phyloP scores from a whole-genome alignment of 2,888 invertebrate species.

The Melangyna quadrimaculata region DNA sequence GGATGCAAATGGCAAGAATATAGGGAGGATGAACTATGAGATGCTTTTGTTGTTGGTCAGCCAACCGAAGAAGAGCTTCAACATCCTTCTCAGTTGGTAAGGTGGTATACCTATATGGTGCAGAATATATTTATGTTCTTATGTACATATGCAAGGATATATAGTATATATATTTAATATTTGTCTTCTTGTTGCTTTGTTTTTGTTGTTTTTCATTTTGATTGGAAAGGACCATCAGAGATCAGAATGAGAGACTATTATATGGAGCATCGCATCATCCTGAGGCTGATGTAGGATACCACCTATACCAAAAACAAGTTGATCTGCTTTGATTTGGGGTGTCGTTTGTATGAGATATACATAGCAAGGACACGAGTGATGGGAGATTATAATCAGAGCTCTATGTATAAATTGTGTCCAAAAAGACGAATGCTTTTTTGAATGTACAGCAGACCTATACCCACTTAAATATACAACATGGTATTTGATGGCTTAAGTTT shows the following conservation, averaged over 20 bases:
- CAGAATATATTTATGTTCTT: not conserved
- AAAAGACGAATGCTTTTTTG: slow-evolving; percentile 48
- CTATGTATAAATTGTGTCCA: slow-evolving; percentile 9
- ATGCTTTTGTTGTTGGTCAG: slow-evolving; percentile 64
- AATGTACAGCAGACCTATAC: slow-evolving; percentile 22
- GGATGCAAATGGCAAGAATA: slow-evolving; percentile 55
- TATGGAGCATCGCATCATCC: slow-evolving; percentile 7
- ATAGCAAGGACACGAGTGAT: slow-evolving; percentile 59
- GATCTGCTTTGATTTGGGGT: slow-evolving; percentile 64
- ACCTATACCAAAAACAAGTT: slow-evolving; percentile 31
- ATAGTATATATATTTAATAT: not conserved
- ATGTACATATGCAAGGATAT: not conserved
- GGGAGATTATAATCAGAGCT: slow-evolving; percentile 60
- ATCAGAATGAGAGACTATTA: slow-evolving; percentile 8
- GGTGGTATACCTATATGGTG: not conserved
- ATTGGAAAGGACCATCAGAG: slow-evolving; percentile 56
- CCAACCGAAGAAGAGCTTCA: slow-evolving; percentile 62
- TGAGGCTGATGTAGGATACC: not conserved
- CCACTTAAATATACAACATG: slow-evolving; percentile 15
- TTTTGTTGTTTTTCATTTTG: slow-evolving; percentile 28
- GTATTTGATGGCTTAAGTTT: slow-evolving; percentile 51
- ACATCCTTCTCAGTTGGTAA: slow-evolving; percentile 10
- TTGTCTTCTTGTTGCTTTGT: slow-evolving; percentile 5
- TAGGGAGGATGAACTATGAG: slow-evolving; percentile 20
- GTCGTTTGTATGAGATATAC: slow-evolving; percentile 51